These are phyloP conservation scores for Notodonta dromedarius DNA, from an alignment of 2,888 invertebrate species.

Conservation along the genomic window DNA sequence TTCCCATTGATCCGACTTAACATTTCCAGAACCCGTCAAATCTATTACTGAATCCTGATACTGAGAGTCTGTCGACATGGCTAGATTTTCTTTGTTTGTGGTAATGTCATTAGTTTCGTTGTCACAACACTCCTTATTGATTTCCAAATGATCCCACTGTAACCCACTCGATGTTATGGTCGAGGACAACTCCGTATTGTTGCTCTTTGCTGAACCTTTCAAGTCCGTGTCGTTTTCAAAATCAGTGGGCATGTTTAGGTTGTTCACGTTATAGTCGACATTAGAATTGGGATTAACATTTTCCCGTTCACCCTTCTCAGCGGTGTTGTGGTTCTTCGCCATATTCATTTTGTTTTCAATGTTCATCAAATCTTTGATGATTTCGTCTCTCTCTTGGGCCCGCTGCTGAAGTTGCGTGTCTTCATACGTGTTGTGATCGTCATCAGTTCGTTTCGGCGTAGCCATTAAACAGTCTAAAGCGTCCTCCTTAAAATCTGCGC, in stretches of 20 bases:
- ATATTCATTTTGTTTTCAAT: conserved; percentile 71
- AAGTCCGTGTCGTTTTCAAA: conserved; percentile 36
- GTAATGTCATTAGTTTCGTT: conserved; percentile 18
- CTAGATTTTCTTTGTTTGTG: conserved; percentile 33
- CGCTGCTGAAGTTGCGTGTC: conserved; percentile 55
- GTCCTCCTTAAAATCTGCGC: conserved; percentile 71
- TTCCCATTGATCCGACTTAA: conserved; percentile 51
- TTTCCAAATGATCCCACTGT: conserved; percentile 55
- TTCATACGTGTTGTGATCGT: conserved; percentile 52
- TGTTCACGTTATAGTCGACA: conserved; percentile 40
- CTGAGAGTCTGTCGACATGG: conserved; percentile 36
- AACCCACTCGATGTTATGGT: conserved; percentile 38
- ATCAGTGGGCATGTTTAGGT: conserved; percentile 34
- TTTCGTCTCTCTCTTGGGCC: conserved; percentile 69
- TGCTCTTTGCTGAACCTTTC: conserved; percentile 32
- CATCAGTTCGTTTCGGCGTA: conserved; percentile 63
- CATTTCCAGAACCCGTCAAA: conserved; percentile 50
- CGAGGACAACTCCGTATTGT: conserved; percentile 37
- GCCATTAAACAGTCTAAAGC: conserved; percentile 72
- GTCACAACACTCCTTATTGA: conserved; percentile 38
- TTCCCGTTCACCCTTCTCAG: conserved; percentile 38
- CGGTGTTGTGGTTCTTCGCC: conserved; percentile 43
- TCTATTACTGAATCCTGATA: conserved; percentile 54
- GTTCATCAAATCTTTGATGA: conserved; percentile 77
- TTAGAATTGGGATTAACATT: conserved; percentile 38